Conservation (phyloP, 2,888 invertebrate species). For the Argyra leucocephala region DNA sequence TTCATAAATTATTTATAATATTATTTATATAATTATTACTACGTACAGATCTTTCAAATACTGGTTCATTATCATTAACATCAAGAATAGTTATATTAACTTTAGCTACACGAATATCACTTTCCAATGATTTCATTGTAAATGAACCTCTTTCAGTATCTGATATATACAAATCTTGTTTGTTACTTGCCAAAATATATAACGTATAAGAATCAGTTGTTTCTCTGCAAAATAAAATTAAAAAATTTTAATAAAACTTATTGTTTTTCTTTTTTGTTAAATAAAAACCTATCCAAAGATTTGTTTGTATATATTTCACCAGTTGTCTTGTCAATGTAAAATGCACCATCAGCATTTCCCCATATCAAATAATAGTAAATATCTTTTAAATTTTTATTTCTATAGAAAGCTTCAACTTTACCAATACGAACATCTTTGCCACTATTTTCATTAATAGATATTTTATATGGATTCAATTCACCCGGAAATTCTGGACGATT, state of each 20-base stretch:
- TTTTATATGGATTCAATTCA: constrained; percentile 54
- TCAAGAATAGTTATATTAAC: constrained; percentile 66
- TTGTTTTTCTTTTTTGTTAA: not conserved
- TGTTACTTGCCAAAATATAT: constrained; percentile 73
- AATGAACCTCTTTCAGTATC: constrained; percentile 45
- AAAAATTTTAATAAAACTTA: no score
- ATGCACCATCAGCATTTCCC: constrained; percentile 67
- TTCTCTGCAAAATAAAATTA: constrained; percentile 48
- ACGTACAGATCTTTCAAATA: constrained; percentile 49
- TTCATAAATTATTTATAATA: not conserved
- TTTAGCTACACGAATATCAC: constrained; percentile 61
- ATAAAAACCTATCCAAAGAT: constrained; percentile 57
- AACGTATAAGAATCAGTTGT: constrained; percentile 62
- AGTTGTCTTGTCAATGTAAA: constrained; percentile 67
- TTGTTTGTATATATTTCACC: constrained; percentile 71
- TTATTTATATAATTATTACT: not conserved
- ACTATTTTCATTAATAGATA: constrained; percentile 63
- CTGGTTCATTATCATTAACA: constrained; percentile 76
- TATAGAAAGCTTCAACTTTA: constrained; percentile 44
- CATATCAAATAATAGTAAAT: constrained; percentile 74
- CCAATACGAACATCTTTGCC: constrained; percentile 55
- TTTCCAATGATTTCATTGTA: constrained; percentile 43
- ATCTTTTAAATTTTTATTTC: constrained; percentile 70
- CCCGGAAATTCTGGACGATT: constrained; percentile 68
- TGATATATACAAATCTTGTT: constrained; percentile 60